phyloP scores from a whole-genome alignment of 1,140 invertebrate genomes.

The Ephestia elutella region DNA sequence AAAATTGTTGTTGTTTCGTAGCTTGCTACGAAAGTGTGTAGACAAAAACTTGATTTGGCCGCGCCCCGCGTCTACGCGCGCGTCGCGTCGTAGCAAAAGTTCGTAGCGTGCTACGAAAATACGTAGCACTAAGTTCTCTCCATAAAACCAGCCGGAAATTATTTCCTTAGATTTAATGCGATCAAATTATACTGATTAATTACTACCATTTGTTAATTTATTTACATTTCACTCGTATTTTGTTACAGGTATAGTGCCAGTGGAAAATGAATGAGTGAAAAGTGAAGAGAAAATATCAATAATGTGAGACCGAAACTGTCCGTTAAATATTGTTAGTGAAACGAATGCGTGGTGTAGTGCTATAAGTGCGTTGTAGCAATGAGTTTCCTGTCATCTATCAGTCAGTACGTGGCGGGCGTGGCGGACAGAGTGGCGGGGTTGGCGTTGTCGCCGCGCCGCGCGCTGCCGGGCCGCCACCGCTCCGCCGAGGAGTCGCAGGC shows the following conservation, averaged over 20 bases:
- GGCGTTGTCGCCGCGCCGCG: constrained; percentile 84
- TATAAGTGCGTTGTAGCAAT: constrained; percentile 63
- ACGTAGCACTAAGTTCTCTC: no score
- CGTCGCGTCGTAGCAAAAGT: no score
- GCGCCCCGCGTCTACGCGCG: no score
- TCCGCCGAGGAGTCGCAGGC: constrained; percentile 68
- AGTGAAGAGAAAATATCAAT: background rate
- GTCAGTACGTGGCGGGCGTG: constrained; percentile 83
- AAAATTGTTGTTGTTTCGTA: no score
- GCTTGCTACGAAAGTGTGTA: no score
- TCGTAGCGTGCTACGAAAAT: no score
- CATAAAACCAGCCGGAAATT: no score
- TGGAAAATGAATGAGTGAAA: background rate
- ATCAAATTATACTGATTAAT: no score
- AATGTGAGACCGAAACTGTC: background rate
- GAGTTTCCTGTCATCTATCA: constrained; percentile 88
- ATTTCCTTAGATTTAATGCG: no score
- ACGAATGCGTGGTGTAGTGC: constrained; percentile 34
- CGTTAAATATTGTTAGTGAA: constrained; percentile 10
- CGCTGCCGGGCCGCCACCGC: constrained; percentile 81
- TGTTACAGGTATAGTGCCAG: background rate
- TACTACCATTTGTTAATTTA: background rate
- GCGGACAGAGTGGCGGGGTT: constrained; percentile 85
- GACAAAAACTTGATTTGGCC: background rate
- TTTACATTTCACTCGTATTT: background rate